Percentiles rank a stretch among this genome's conserved stretches.
phyloP scores from a whole-genome alignment of 2,797 vertebrate genomes.

The Oryzias sinensis region DNA sequence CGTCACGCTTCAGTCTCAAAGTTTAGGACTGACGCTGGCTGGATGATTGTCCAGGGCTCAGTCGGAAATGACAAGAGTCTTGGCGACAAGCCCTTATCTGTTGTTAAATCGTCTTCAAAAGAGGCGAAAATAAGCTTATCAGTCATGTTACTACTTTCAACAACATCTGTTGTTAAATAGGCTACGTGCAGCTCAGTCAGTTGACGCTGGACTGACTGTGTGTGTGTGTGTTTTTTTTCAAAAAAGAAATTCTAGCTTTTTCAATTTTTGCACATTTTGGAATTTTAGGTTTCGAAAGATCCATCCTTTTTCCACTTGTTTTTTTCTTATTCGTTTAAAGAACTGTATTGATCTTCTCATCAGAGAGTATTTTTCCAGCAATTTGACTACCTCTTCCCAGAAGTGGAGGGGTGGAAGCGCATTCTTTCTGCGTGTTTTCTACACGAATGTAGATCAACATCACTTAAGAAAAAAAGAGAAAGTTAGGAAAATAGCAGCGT shows the following conservation, averaged over 20 bases:
- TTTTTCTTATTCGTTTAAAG: not conserved
- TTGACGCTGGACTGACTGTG: not conserved
- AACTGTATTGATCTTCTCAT: slow-evolving; percentile 14
- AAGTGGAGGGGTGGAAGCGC: not conserved
- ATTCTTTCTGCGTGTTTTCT: not conserved
- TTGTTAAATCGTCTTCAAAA: too few relatives aligned
- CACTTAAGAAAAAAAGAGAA: not conserved
- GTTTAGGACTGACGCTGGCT: too few relatives aligned
- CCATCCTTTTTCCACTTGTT: not conserved
- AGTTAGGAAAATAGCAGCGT: not conserved
- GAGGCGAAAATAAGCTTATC: too few relatives aligned
- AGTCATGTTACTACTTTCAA: too few relatives aligned
- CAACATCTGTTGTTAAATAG: too few relatives aligned
- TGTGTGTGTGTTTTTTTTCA: not conserved
- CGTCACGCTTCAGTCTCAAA: too few relatives aligned
- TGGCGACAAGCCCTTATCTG: too few relatives aligned
- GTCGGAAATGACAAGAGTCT: too few relatives aligned
- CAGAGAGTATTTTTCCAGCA: not conserved
- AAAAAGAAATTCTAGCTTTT: not conserved
- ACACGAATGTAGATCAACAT: not conserved
- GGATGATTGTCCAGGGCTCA: too few relatives aligned
- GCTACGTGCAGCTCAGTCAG: not conserved
- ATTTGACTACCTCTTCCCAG: slow-evolving; percentile 2
- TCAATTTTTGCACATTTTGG: not conserved
- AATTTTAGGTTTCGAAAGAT: slow-evolving; percentile 1